Percentiles rank a stretch among this genome's conserved stretches.
Conservation (phyloP, 2,888 invertebrate genomes). For the Pyrrhosoma nymphula region DNA sequence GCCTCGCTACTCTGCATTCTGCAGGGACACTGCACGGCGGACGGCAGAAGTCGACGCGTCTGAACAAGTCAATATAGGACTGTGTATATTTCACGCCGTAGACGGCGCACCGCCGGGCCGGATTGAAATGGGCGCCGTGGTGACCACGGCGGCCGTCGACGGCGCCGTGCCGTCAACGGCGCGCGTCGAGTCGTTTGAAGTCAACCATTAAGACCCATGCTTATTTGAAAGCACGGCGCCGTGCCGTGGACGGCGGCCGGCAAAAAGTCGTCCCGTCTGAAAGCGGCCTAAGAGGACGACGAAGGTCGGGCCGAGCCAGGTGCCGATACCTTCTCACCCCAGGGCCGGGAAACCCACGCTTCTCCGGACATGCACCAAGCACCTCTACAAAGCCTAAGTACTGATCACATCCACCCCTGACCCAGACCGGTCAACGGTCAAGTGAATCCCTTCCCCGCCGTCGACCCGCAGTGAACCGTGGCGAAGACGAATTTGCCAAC, state of each 20-base stretch:
- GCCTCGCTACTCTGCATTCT: not conserved
- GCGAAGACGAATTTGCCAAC: too few species aligned
- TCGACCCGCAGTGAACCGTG: too few species aligned
- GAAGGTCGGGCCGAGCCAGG: too few species aligned
- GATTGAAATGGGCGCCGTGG: not conserved
- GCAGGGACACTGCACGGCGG: not conserved
- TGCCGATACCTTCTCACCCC: too few species aligned
- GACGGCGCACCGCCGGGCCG: too few species aligned
- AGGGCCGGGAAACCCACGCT: too few species aligned
- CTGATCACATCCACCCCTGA: too few species aligned
- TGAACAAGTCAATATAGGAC: not conserved
- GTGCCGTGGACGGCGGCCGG: not conserved
- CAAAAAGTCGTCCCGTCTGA: not conserved
- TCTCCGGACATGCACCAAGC: too few species aligned
- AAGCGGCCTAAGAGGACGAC: too few species aligned
- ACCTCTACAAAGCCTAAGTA: too few species aligned
- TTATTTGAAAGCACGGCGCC: not conserved
- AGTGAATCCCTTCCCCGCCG: too few species aligned
- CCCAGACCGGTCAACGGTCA: too few species aligned
- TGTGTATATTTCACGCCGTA: not conserved
- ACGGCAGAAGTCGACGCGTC: slow-evolving; percentile 18
- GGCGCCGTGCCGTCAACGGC: not conserved
- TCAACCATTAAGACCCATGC: not conserved
- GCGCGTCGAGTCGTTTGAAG: not conserved
- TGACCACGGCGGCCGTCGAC: not conserved